These are phyloP conservation scores for Thecophora atra DNA, from an alignment of 2,888 invertebrate genomes.

Conservation along the genomic window DNA sequence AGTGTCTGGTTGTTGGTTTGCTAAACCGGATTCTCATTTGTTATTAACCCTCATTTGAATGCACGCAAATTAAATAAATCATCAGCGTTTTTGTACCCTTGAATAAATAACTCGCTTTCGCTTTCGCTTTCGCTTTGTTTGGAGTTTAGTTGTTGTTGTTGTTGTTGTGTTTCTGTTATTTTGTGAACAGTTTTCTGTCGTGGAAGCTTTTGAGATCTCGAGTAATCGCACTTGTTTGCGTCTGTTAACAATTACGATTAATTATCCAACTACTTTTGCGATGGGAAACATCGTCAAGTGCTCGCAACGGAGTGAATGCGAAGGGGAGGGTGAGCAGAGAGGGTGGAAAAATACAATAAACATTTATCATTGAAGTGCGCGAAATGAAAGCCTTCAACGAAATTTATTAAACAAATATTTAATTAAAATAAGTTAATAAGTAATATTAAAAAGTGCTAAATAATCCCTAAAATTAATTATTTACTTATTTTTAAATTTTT, in stretches of 20 bases:
- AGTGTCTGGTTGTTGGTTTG: neutral
- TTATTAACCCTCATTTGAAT: conserved; percentile 28
- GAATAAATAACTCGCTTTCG: neutral
- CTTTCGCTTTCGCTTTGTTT: neutral
- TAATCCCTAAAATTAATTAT: too few relatives aligned
- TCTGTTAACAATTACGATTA: conserved; percentile 29
- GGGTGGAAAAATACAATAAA: too few relatives aligned
- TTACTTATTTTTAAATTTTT: too few relatives aligned
- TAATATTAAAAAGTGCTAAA: too few relatives aligned
- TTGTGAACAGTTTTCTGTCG: conserved; percentile 16
- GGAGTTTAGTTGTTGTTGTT: neutral
- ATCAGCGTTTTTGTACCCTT: conserved; percentile 10
- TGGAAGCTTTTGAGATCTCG: conserved; percentile 18
- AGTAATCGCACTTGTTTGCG: conserved; percentile 30
- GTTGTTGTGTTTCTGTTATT: neutral
- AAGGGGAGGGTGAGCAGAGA: neutral
- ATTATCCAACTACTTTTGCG: conserved; percentile 11
- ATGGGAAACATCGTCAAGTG: neutral
- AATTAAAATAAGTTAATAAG: neutral
- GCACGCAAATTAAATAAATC: conserved; percentile 26
- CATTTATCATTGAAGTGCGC: too few relatives aligned
- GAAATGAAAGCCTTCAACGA: too few relatives aligned
- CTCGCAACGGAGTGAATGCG: too few relatives aligned
- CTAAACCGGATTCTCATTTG: conserved; percentile 18
- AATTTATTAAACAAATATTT: neutral